Evolutionary conservation across 2,888 invertebrate genomes (phyloP), one percentile per base, ranked within the genome.

Genomic region (Xylota sylvarum): DNA sequence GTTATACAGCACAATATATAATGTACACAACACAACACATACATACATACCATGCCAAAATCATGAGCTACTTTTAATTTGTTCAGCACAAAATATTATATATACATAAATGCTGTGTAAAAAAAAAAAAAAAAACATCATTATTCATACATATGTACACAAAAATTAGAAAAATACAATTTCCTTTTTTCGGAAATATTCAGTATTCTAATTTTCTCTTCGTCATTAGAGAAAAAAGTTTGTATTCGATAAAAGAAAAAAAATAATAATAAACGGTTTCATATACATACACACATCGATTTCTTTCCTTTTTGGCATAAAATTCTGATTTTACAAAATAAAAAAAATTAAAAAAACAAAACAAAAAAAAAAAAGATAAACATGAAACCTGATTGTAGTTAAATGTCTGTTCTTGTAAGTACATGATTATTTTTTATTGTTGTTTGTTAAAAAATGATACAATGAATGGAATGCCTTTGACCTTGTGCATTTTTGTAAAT

Each of bases 401-500:
- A 30, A n/a, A 35, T 30, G 35, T 35, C 52, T 30, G 55, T 55
- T 52, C 19, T 43, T 55, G 52, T 64, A 55, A 64, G 55, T 55
- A 55, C n/a, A 58, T 43, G 35, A 5, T 69, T 23, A 56, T 56
- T 30, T 32, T 12, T 23, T 17, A 17, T 64, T 40, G 46, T 64
- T 48, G 14, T 46, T 30, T 43, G 43, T 64, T 46, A 55, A 52
- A 55, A 14, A 56, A 52, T 23, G 32, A 50, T 52, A 35, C 35
- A 37, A 35, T 27, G 37, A 67, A 50, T 50, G 27, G 50, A 58
- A 67, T 58, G 69, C 77, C 58, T 60, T 60, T 23, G 40, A 64
- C 52, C 40, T 48, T 77, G 56, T 70, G 58, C 55, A 60, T 74
- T 37, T 65, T 70, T 80, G 80, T 80, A 77, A 72, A 82, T 77